Evolutionary conservation across 2,113 vertebrate genomes (phyloP).

Genomic region (Chaenocephalus aceratus): DNA sequence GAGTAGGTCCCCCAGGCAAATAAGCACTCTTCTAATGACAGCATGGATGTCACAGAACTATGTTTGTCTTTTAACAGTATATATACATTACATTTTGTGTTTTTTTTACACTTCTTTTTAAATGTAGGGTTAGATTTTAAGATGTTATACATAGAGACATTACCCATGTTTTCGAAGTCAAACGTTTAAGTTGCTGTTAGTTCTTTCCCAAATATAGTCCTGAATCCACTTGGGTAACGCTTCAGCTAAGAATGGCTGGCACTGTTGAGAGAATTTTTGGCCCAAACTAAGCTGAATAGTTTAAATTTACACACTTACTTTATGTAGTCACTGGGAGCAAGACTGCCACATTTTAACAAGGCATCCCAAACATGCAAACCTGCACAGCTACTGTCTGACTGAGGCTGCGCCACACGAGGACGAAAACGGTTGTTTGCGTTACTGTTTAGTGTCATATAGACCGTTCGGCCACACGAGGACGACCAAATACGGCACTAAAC

Average conservation of each 20-base stretch:
- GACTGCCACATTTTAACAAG: conserved; percentile 57
- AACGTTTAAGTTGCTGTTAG: conserved; percentile 29
- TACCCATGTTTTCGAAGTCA: conserved; percentile 20
- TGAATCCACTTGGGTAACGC: conserved; percentile 31
- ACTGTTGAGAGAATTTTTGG: conserved; percentile 47
- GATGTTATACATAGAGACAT: neutral
- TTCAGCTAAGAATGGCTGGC: conserved; percentile 31
- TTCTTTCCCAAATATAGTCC: conserved; percentile 71
- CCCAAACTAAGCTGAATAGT: conserved; percentile 47
- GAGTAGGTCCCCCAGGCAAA: conserved; percentile 29
- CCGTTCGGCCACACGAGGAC: too few species aligned
- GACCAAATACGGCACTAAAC: too few species aligned
- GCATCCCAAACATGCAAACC: conserved; percentile 59
- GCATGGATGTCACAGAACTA: neutral
- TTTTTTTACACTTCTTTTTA: neutral
- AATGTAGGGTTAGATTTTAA: neutral
- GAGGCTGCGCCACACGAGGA: too few species aligned
- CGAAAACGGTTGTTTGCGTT: too few species aligned
- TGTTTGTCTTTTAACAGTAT: neutral
- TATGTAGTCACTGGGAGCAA: conserved; percentile 28
- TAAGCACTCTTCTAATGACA: conserved; percentile 16
- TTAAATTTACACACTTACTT: conserved; percentile 47
- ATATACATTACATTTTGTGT: neutral
- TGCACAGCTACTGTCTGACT: conserved; percentile 33
- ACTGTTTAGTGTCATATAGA: too few species aligned